These are phyloP conservation scores for Drosophila robusta DNA, from an alignment of 2,888 invertebrate genomes.

Conservation along the genomic window DNA sequence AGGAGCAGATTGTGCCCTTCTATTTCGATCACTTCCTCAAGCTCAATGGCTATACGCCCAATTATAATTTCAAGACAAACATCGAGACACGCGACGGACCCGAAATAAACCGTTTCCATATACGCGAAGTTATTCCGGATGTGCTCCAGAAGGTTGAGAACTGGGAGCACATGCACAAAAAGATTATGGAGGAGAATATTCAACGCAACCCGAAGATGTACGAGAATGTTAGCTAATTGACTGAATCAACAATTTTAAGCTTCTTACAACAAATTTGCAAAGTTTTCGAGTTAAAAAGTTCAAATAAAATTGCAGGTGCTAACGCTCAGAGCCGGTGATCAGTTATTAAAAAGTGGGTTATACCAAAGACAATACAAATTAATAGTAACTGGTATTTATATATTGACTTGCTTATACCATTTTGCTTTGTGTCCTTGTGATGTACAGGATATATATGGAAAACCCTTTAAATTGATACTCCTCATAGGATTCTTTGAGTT, in stretches of 20 bases:
- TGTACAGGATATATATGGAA: too few species aligned
- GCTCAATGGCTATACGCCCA: conserved; percentile 83
- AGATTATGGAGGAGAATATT: conserved; percentile 83
- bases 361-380: too few species aligned
- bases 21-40: conserved; percentile 84
- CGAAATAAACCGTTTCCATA: conserved; percentile 72
- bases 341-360: neutral
- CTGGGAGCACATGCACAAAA: conserved; percentile 75
- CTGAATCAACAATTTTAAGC: neutral
- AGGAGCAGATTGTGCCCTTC: conserved; percentile 83
- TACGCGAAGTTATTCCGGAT: conserved; percentile 69
- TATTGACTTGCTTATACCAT: too few species aligned
- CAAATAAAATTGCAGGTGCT: conserved; percentile 27
- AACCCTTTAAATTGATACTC: neutral
- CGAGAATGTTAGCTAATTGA: conserved; percentile 72
- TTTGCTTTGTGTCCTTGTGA: too few species aligned
- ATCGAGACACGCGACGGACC: conserved; percentile 82
- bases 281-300: conserved; percentile 21
- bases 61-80: conserved; percentile 84
- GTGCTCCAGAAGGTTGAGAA: conserved; percentile 67
- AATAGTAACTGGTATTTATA: too few species aligned
- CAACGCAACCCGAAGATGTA: conserved; percentile 83
- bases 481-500: neutral
- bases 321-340: neutral
- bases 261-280: conserved; percentile 7